These are phyloP conservation scores for Theristicus caerulescens DNA, from an alignment of 2,113 vertebrate species.

Conservation along the genomic window DNA sequence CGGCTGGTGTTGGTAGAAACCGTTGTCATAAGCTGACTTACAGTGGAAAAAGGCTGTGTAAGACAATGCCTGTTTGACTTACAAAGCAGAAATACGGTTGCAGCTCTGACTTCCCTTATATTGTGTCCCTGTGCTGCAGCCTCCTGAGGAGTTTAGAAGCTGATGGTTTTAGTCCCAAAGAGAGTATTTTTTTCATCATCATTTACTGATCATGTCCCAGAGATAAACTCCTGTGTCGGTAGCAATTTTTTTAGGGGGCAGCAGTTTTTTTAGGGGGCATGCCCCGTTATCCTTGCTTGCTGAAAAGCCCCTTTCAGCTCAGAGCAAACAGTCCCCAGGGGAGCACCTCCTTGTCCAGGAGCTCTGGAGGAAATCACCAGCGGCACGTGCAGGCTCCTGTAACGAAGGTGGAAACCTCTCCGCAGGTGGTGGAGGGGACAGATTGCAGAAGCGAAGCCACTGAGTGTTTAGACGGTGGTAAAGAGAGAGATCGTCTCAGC, in stretches of 20 bases:
- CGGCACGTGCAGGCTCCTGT: neutral
- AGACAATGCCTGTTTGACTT: neutral
- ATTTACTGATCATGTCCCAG: neutral
- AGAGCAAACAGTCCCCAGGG: neutral
- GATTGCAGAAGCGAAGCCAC: neutral
- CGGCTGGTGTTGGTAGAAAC: conserved; percentile 16
- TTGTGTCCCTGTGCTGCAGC: neutral
- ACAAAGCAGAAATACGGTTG: neutral
- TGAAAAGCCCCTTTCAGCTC: neutral
- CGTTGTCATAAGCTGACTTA: conserved; percentile 14
- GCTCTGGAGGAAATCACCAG: neutral
- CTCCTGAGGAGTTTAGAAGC: neutral
- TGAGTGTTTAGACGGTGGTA: neutral
- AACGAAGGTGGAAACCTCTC: neutral
- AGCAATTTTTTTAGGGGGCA: neutral
- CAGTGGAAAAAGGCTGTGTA: neutral
- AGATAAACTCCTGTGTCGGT: neutral
- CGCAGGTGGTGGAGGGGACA: neutral
- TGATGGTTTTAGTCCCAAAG: neutral
- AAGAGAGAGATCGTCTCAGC: neutral
- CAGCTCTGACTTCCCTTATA: neutral
- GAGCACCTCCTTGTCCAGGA: neutral
- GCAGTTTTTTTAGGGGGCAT: neutral
- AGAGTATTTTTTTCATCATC: neutral
- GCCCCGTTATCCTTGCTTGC: neutral